Percentiles rank a stretch among this genome's conserved stretches.
Evolutionary conservation across 37 sponge, comb jelly and placozoan species (phyloP).

Genomic region (Aplysina aerophoba): DNA sequence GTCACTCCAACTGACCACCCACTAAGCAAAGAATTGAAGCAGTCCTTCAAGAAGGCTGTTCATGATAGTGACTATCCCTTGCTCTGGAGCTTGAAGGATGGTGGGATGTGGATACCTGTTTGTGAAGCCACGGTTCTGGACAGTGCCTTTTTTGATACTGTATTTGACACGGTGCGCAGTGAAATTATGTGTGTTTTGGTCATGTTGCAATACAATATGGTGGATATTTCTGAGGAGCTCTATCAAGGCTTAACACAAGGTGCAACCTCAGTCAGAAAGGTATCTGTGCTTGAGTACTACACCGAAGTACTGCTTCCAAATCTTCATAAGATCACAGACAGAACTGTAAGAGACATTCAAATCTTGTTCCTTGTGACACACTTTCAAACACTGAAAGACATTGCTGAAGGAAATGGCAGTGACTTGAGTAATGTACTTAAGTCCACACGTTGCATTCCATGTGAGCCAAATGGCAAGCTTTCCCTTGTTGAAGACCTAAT

Average conservation of each 20-base stretch:
- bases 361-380: slow-evolving; percentile 41
- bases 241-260: background rate
- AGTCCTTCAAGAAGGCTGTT: background rate
- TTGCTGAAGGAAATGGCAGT: background rate
- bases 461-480: background rate
- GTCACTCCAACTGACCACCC: background rate
- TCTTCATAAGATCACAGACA: background rate
- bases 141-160: slow-evolving; percentile 5
- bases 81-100: slow-evolving; percentile 8
- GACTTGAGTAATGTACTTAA: slow-evolving; percentile 12
- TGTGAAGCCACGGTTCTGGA: background rate
- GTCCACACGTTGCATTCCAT: slow-evolving; percentile 39
- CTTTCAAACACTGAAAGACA: background rate
- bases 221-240: background rate
- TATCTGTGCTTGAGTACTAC: slow-evolving; percentile 22
- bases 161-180: background rate
- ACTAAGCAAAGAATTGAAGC: background rate
- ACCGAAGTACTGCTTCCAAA: slow-evolving; percentile 51
- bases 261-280: slow-evolving; percentile 10
- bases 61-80: background rate
- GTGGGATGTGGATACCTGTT: slow-evolving; percentile 59
- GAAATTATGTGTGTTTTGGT: slow-evolving; percentile 40
- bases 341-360: slow-evolving; percentile 22
- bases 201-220: slow-evolving; percentile 21
- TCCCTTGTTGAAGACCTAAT: slow-evolving; percentile 26